These are phyloP conservation scores for Parnassius mnemosyne DNA, from an alignment of 2,888 invertebrate genomes.

Conservation along the genomic window DNA sequence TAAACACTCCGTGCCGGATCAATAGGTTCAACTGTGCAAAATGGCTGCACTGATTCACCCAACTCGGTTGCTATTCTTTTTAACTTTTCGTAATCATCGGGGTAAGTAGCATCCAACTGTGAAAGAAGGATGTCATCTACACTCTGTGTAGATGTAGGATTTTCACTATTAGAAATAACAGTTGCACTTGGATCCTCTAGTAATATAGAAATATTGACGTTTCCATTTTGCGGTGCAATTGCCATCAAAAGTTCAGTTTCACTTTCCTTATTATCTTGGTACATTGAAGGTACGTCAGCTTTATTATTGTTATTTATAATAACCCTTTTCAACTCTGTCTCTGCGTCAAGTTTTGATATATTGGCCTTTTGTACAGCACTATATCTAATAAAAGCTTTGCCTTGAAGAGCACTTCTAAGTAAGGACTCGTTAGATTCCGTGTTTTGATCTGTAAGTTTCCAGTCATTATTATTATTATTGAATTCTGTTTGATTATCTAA, in stretches of 20 bases:
- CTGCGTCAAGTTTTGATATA: slow-evolving; percentile 63
- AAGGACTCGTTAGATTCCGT: slow-evolving; percentile 85
- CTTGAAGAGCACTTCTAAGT: slow-evolving; percentile 90
- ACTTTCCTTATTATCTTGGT: slow-evolving; percentile 66
- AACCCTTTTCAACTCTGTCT: slow-evolving; percentile 63
- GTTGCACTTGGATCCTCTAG: slow-evolving; percentile 70
- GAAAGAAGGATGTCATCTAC: slow-evolving; percentile 86
- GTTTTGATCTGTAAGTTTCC: slow-evolving; percentile 89
- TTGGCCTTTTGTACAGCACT: slow-evolving; percentile 78
- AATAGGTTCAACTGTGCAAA: slow-evolving; percentile 80
- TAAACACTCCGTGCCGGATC: slow-evolving; percentile 78
- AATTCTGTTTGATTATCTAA: slow-evolving; percentile 78
- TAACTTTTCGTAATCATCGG: slow-evolving; percentile 91
- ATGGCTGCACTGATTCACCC: slow-evolving; percentile 87
- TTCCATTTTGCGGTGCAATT: slow-evolving; percentile 62
- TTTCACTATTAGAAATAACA: slow-evolving; percentile 71
- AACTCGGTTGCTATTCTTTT: slow-evolving; percentile 92
- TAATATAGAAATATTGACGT: slow-evolving; percentile 73
- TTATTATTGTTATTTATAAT: slow-evolving; percentile 74
- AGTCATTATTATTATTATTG: slow-evolving; percentile 90
- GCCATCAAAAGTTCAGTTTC: slow-evolving; percentile 67
- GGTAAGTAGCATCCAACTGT: slow-evolving; percentile 84
- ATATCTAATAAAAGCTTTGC: slow-evolving; percentile 84
- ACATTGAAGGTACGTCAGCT: slow-evolving; percentile 79
- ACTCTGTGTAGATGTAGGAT: slow-evolving; percentile 80